phyloP scores from a whole-genome alignment of 2,888 invertebrate genomes.

The Drosophila siamana region DNA sequence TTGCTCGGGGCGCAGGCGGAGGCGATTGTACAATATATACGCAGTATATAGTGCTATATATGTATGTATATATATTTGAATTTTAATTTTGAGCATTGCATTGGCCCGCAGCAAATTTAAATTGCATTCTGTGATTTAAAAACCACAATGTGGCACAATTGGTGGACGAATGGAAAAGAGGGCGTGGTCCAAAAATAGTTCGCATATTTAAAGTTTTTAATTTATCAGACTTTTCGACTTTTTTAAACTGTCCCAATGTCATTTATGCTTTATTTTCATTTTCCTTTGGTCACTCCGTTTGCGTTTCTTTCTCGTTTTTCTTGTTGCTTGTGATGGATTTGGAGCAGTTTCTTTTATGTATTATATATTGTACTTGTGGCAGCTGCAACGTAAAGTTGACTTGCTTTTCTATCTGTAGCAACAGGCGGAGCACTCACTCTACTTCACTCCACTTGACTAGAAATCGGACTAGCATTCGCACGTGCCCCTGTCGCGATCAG shows the following conservation, averaged over 20 bases:
- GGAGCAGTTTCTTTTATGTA: conserved; percentile 36
- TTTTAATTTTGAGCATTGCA: conserved; percentile 52
- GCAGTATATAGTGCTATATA: neutral
- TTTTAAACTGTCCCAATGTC: conserved; percentile 56
- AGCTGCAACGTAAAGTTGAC: conserved; percentile 17
- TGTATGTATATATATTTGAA: conserved; percentile 1
- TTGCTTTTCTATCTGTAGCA: conserved; percentile 22
- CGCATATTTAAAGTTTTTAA: conserved; percentile 44
- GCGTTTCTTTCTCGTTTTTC: neutral
- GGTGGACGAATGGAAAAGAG: conserved; percentile 1
- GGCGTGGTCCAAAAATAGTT: conserved; percentile 5
- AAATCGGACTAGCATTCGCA: conserved; percentile 23
- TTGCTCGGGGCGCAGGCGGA: neutral
- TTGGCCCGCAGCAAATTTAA: conserved; percentile 58
- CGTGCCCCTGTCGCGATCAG: conserved; percentile 9
- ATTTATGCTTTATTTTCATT: conserved; percentile 3
- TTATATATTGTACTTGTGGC: conserved; percentile 10
- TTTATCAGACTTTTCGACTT: conserved; percentile 68
- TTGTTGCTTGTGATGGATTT: conserved; percentile 42
- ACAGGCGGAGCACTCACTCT: conserved; percentile 32
- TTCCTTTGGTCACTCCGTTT: neutral
- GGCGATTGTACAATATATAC: too few species aligned
- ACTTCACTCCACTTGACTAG: conserved; percentile 22
- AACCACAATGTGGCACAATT: conserved; percentile 34
- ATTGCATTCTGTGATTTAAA: conserved; percentile 63